phyloP scores from a whole-genome alignment of 2,113 vertebrate species.

The Otis tarda region DNA sequence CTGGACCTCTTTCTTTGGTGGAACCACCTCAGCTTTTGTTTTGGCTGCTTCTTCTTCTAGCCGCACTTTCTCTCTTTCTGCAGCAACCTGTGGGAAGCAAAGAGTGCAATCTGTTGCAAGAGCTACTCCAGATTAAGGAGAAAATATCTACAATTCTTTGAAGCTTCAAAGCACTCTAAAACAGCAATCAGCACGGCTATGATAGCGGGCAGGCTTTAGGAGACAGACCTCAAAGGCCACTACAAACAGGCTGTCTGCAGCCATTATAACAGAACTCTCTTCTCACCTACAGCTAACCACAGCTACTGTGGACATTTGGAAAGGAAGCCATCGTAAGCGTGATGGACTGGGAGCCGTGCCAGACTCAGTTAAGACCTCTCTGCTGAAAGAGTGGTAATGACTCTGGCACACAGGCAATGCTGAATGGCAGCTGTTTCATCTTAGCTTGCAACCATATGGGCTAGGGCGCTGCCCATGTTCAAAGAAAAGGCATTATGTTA shows the following conservation, averaged over 20 bases:
- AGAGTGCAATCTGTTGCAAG: background rate
- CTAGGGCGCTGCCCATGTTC: background rate
- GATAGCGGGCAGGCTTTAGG: background rate
- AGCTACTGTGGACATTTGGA: background rate
- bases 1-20: slow-evolving; percentile 73
- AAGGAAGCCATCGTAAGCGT: background rate
- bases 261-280: background rate
- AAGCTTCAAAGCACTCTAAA: background rate
- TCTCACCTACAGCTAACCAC: background rate
- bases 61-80: slow-evolving; percentile 83
- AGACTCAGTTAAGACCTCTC: background rate
- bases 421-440: background rate
- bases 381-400: rapidly evolving
- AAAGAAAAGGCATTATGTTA: background rate
- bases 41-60: slow-evolving; percentile 79
- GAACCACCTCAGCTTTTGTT: slow-evolving; percentile 60
- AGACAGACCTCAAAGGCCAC: background rate
- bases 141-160: background rate
- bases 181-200: background rate
- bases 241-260: background rate
- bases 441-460: background rate
- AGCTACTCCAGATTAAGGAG: background rate
- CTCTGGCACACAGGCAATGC: background rate
- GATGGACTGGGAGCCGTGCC: background rate
- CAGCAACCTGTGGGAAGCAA: slow-evolving; percentile 81